These are phyloP conservation scores for Microctenopoma steveboyesi DNA, from an alignment of 2,797 vertebrate species.

Conservation along the genomic window DNA sequence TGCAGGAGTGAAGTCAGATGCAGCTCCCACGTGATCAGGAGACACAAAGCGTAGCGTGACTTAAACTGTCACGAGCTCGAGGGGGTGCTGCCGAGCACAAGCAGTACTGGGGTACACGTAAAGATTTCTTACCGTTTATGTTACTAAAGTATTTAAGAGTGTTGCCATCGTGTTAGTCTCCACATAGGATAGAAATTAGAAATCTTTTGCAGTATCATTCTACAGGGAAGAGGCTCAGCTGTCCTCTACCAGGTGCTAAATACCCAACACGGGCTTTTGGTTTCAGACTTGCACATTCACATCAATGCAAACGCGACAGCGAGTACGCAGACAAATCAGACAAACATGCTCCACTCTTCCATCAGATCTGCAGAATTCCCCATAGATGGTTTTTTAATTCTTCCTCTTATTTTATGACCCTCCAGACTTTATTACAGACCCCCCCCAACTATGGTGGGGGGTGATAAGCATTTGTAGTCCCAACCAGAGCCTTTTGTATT, in stretches of 20 bases:
- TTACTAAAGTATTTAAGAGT: slow-evolving; percentile 46
- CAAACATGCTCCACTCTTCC: slow-evolving; percentile 27
- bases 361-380: slow-evolving; percentile 30
- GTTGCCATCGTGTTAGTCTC: slow-evolving; percentile 32
- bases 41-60: slow-evolving; percentile 33
- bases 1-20: slow-evolving; percentile 45
- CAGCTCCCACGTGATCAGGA: slow-evolving; percentile 59
- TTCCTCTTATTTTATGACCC: slow-evolving; percentile 12
- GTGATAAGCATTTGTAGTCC: too few species aligned
- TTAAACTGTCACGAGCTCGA: slow-evolving; percentile 31
- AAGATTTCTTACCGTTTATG: slow-evolving; percentile 33
- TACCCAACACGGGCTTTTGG: slow-evolving; percentile 50
- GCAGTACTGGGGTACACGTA: slow-evolving; percentile 39
- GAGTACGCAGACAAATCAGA: slow-evolving; percentile 67
- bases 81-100: slow-evolving; percentile 7
- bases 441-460: background rate
- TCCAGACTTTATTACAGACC: slow-evolving; percentile 6
- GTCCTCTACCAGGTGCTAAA: slow-evolving; percentile 76
- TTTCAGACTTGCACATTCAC: slow-evolving; percentile 69
- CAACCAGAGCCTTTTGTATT: slow-evolving; percentile 35
- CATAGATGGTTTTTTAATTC: background rate
- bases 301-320: slow-evolving; percentile 76
- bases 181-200: slow-evolving; percentile 40
- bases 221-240: slow-evolving; percentile 56
- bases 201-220: slow-evolving; percentile 59